These are phyloP conservation scores for Andrena camellia DNA, from an alignment of 2,888 invertebrate genomes.

Conservation along the genomic window DNA sequence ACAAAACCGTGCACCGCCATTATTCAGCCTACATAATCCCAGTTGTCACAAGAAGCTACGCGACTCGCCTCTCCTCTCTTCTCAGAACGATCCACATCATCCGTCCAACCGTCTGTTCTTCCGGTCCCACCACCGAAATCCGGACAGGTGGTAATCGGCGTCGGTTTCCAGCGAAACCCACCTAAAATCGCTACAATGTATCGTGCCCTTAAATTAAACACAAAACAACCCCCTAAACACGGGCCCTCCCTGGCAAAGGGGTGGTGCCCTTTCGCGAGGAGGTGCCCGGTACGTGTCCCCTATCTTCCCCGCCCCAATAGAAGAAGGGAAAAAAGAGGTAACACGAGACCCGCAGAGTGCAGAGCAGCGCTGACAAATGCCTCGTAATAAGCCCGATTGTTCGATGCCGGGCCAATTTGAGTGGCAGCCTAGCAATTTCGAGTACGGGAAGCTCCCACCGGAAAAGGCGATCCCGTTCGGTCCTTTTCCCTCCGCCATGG, in stretches of 20 bases:
- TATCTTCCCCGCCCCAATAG: conserved; percentile 17
- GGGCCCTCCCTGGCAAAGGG: conserved; percentile 21
- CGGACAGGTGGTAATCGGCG: conserved; percentile 63
- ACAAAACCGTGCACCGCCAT: neutral
- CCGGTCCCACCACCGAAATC: conserved; percentile 21
- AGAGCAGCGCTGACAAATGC: conserved; percentile 80
- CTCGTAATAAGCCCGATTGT: conserved; percentile 84
- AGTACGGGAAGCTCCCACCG: conserved; percentile 71
- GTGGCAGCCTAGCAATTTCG: conserved; percentile 83
- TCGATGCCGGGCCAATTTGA: conserved; percentile 84
- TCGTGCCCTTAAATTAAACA: conserved; percentile 57
- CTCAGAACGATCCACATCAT: conserved; percentile 6
- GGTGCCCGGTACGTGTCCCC: conserved; percentile 26
- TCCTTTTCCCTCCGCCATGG: conserved; percentile 62
- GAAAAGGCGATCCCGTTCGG: conserved; percentile 72
- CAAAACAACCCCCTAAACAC: conserved; percentile 40
- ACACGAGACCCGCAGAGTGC: conserved; percentile 65
- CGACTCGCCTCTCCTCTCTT: neutral
- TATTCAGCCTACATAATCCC: neutral
- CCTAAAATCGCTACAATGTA: conserved; percentile 65
- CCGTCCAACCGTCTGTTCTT: conserved; percentile 26
- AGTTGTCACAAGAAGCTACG: neutral
- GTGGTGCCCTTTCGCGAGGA: conserved; percentile 20
- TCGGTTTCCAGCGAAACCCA: conserved; percentile 40
- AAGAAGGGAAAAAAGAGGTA: conserved; percentile 57